Conservation (phyloP, 1,140 invertebrate genomes). For the Littorina saxatilis region DNA sequence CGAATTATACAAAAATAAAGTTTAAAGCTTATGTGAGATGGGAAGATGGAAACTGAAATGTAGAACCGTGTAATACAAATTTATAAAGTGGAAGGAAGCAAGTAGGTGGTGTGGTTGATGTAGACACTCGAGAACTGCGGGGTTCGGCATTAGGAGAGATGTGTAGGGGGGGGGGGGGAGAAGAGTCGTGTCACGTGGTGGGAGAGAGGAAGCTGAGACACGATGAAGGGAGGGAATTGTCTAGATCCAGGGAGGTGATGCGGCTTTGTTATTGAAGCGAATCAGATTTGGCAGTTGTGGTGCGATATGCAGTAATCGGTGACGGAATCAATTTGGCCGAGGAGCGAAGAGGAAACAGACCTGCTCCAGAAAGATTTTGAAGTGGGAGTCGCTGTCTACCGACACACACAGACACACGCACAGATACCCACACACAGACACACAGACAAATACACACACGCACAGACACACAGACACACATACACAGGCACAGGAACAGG, state of each 20-base stretch:
- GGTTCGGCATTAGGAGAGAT: not conserved
- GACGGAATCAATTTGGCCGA: conserved; percentile 23
- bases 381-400: not conserved
- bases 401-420: not conserved
- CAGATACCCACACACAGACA: not conserved
- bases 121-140: not conserved
- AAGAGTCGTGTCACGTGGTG: not conserved
- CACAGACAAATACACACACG: not conserved
- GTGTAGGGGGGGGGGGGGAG: not conserved
- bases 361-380: not conserved
- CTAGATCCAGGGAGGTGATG: not conserved
- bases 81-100: no score
- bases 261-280: conserved; percentile 12
- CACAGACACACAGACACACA: no score
- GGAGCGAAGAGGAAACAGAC: not conserved
- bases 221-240: not conserved
- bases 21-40: no score
- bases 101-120: no score
- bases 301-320: conserved; percentile 32
- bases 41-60: no score
- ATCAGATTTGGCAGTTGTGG: conserved; percentile 21
- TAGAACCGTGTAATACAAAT: no score
- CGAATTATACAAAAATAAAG: no score
- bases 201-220: not conserved
- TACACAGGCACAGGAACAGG: no score